A percentile compares a stretch with the other conserved stretches of the same genome.
These are phyloP conservation scores for Gymnorhina tibicen DNA, from an alignment of 2,113 vertebrate species.

Conservation along the genomic window DNA sequence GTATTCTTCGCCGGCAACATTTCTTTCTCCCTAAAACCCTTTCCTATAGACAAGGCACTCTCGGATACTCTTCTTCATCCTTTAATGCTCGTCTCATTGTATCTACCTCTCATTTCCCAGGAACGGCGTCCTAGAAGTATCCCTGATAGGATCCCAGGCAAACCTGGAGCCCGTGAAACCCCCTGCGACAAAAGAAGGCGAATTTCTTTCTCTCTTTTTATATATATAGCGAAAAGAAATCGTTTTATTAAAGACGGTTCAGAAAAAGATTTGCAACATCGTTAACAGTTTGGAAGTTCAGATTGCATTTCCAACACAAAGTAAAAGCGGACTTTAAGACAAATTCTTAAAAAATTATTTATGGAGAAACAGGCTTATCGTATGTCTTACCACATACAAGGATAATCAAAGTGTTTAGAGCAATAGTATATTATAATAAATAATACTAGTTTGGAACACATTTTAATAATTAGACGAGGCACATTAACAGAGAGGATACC, in stretches of 20 bases:
- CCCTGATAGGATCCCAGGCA: not conserved
- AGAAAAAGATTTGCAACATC: not conserved
- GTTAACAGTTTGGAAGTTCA: slow-evolving; percentile 28
- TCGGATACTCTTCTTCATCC: too few relatives aligned
- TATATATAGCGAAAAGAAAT: slow-evolving; percentile 23
- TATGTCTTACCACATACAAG: slow-evolving; percentile 23
- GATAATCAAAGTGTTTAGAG: slow-evolving; percentile 23
- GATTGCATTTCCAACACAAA: slow-evolving; percentile 25
- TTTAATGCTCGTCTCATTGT: accelerated
- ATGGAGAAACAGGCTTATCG: not conserved
- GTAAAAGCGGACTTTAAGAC: not conserved
- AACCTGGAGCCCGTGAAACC: not conserved
- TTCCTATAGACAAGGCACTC: not conserved
- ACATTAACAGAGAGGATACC: slow-evolving; percentile 7
- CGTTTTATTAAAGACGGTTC: slow-evolving; percentile 62
- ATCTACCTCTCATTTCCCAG: not conserved
- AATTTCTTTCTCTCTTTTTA: not conserved
- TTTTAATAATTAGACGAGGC: slow-evolving; percentile 57
- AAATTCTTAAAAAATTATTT: not conserved
- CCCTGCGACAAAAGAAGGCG: not conserved
- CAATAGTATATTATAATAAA: slow-evolving; percentile 71
- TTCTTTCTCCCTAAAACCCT: not conserved
- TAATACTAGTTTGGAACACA: slow-evolving; percentile 53
- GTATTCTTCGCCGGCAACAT: not conserved
- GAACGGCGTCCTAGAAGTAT: not conserved